Evolutionary conservation across 2,888 invertebrate genomes (phyloP).

Genomic region (Griposia aprilina): DNA sequence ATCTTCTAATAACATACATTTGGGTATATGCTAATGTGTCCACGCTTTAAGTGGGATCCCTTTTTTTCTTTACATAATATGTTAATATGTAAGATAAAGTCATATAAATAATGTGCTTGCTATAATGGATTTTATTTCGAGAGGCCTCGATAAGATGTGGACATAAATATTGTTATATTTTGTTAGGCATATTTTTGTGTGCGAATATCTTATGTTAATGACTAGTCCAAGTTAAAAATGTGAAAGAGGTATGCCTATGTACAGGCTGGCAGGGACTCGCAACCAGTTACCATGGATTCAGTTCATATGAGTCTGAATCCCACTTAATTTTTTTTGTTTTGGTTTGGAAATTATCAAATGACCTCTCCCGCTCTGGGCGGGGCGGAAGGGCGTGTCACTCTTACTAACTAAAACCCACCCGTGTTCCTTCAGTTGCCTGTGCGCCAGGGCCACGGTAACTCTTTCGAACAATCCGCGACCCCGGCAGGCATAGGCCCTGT

Average conservation of each 20-base stretch:
- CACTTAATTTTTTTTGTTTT: no score
- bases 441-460: no score
- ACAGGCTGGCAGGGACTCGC: no score
- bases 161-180: conserved; percentile 19
- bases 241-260: neutral
- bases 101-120: conserved; percentile 67
- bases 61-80: conserved; percentile 63
- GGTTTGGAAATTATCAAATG: no score
- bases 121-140: conserved; percentile 62
- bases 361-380: no score
- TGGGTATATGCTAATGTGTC: conserved; percentile 76
- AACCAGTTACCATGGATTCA: no score
- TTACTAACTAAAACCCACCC: no score
- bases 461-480: no score
- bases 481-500: no score
- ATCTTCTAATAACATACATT: conserved; percentile 76
- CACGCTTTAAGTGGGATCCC: conserved; percentile 65
- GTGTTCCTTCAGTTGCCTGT: no score
- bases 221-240: neutral
- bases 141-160: conserved; percentile 24
- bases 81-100: conserved; percentile 69
- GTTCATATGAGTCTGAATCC: no score
- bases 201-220: conserved; percentile 4
- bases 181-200: neutral
- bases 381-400: no score